phyloP scores from a whole-genome alignment of 2,888 invertebrate species.

The Ligdia adustata region DNA sequence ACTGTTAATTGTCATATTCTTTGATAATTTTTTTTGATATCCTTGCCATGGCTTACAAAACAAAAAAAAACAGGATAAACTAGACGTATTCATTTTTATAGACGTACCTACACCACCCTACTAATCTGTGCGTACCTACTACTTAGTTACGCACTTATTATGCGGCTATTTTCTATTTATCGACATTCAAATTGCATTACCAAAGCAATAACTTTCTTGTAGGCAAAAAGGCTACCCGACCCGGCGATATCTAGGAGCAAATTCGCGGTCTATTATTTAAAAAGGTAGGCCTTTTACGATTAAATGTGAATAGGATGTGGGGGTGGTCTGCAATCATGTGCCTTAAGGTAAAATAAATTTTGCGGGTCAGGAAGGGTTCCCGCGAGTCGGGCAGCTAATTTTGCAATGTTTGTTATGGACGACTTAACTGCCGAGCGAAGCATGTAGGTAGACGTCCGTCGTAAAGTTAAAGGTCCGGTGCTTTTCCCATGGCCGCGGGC shows the following conservation, averaged over 20 bases:
- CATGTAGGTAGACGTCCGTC: conserved; percentile 32
- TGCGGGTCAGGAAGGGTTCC: conserved; percentile 31
- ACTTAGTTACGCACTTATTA: too few species aligned
- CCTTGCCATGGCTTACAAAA: too few species aligned
- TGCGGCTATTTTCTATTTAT: conserved; percentile 3
- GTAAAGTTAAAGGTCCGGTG: conserved; percentile 33
- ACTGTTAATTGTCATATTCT: too few species aligned
- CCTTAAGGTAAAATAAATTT: conserved; percentile 29
- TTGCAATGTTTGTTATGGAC: conserved; percentile 36
- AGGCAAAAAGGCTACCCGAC: conserved; percentile 13
- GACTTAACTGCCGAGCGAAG: conserved; percentile 33
- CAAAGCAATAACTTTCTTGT: conserved; percentile 6
- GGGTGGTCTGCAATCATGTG: conserved; percentile 29
- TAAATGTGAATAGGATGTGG: conserved; percentile 29
- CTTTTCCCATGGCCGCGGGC: conserved; percentile 32
- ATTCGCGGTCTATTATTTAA: conserved; percentile 27
- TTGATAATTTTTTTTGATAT: too few species aligned
- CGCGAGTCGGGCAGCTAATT: conserved; percentile 31
- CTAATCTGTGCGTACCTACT: too few species aligned
- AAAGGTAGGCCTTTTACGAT: conserved; percentile 29
- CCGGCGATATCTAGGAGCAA: conserved; percentile 15
- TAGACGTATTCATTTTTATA: too few species aligned
- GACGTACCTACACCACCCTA: too few species aligned
- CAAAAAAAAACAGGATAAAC: too few species aligned
- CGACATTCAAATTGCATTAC: conserved; percentile 12